These are phyloP conservation scores for Hozukius guyotensis DNA, from an alignment of 2,797 vertebrate species.

Conservation along the genomic window DNA sequence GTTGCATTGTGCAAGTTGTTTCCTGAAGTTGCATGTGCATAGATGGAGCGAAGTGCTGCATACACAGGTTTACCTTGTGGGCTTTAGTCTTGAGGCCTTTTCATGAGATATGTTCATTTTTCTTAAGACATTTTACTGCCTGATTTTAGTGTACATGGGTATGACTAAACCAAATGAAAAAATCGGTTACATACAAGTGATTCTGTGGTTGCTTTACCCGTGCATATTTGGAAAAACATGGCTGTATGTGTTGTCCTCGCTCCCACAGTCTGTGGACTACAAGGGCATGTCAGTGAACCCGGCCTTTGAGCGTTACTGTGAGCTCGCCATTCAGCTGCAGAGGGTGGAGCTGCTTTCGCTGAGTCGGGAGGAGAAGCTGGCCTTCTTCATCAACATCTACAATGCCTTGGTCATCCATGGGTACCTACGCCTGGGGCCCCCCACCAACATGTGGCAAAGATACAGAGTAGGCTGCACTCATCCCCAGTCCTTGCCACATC, in stretches of 20 bases:
- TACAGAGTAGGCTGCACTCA: conserved; percentile 76
- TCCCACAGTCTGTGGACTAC: conserved; percentile 82
- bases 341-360: conserved; percentile 80
- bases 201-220: not conserved
- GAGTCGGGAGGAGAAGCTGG: conserved; percentile 84
- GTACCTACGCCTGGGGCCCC: conserved; percentile 78
- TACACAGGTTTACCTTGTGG: not conserved
- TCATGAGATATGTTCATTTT: not conserved
- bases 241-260: not conserved
- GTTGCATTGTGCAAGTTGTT: not conserved
- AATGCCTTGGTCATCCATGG: conserved; percentile 87
- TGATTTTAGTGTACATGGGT: not conserved
- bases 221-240: not conserved
- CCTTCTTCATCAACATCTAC: conserved; percentile 89
- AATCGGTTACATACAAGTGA: not conserved
- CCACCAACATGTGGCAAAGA: conserved; percentile 86
- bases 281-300: conserved; percentile 78
- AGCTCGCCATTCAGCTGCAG: conserved; percentile 85
- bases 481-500: no score
- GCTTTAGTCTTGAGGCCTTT: not conserved
- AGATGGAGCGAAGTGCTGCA: not conserved
- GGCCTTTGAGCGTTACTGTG: conserved; percentile 80
- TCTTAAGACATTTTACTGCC: not conserved
- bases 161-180: not conserved
- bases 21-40: not conserved